Conservation (phyloP, 2,797 vertebrate genomes). For the Limnodromus scolopaceus region DNA sequence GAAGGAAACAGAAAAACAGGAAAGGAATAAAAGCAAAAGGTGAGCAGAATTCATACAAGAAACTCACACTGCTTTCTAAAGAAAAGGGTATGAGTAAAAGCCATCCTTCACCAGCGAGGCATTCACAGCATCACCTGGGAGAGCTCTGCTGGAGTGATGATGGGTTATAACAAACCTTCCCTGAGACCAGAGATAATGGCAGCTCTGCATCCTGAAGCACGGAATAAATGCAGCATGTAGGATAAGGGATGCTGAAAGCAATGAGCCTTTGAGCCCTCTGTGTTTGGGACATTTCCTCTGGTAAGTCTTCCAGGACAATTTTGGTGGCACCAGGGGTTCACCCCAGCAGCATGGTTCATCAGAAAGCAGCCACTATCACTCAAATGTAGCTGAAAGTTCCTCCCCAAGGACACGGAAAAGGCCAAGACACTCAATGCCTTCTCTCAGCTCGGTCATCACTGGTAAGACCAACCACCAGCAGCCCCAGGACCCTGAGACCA, state of each 20-base stretch:
- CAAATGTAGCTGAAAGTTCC: background rate
- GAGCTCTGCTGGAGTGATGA: background rate
- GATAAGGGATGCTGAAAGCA: background rate
- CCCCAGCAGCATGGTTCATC: background rate
- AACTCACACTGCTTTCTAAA: background rate
- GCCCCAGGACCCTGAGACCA: background rate
- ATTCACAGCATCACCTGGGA: background rate
- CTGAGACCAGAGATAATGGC: background rate
- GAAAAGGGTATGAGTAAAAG: background rate
- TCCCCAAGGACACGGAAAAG: background rate
- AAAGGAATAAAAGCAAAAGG: background rate
- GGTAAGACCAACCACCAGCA: background rate
- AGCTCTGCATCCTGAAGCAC: background rate
- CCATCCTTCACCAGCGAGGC: background rate
- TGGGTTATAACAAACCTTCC: background rate
- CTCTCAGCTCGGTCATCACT: background rate
- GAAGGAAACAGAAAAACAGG: background rate
- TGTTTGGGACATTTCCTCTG: background rate
- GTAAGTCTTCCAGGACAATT: background rate
- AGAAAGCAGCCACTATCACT: background rate
- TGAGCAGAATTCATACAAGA: background rate
- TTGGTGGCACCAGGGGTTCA: background rate
- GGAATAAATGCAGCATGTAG: background rate
- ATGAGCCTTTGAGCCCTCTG: background rate
- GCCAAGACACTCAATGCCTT: background rate